Conservation (phyloP, 1,140 invertebrate species). For the Metaphire vulgaris region DNA sequence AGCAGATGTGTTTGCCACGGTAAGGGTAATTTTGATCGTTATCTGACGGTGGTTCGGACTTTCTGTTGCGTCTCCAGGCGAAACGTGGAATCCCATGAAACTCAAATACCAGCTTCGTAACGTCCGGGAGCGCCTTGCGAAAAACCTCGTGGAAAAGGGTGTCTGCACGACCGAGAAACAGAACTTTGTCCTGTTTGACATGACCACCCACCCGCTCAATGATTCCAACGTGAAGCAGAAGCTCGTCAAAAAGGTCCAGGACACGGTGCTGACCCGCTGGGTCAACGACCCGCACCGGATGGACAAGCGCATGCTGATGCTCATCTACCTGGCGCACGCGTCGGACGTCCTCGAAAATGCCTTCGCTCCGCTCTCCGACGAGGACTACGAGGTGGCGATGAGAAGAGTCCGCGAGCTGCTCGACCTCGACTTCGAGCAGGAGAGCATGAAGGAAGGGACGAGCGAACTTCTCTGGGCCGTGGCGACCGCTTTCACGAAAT, state of each 20-base stretch:
- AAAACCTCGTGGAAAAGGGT: constrained; percentile 99
- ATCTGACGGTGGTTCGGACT: no score
- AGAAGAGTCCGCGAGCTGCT: constrained; percentile 88
- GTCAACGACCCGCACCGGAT: constrained; percentile 96
- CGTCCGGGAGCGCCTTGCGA: constrained; percentile 95
- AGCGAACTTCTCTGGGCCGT: constrained; percentile 94
- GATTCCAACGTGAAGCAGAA: constrained; percentile 90
- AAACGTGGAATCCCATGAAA: constrained; percentile 99
- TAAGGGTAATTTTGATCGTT: no score
- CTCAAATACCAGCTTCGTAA: constrained; percentile 96
- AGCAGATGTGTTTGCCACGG: no score
- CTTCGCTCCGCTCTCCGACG: constrained; percentile 95
- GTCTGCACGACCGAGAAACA: constrained; percentile 99
- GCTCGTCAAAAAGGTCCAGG: constrained; percentile 92
- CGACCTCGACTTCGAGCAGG: constrained; percentile 92
- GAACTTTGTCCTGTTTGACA: constrained; percentile 98
- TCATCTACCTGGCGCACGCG: constrained; percentile 91
- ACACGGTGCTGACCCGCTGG: constrained; percentile 90
- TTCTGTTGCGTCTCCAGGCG: no score
- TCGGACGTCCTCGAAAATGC: constrained; percentile 99
- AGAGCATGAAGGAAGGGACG: constrained; percentile 65
- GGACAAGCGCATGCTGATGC: constrained; percentile 83
- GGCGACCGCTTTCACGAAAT: constrained; percentile 96
- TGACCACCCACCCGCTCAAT: constrained; percentile 98
- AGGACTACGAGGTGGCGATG: constrained; percentile 98